Conservation (phyloP, 2,888 invertebrate species). For the Agriopis leucophaearia region DNA sequence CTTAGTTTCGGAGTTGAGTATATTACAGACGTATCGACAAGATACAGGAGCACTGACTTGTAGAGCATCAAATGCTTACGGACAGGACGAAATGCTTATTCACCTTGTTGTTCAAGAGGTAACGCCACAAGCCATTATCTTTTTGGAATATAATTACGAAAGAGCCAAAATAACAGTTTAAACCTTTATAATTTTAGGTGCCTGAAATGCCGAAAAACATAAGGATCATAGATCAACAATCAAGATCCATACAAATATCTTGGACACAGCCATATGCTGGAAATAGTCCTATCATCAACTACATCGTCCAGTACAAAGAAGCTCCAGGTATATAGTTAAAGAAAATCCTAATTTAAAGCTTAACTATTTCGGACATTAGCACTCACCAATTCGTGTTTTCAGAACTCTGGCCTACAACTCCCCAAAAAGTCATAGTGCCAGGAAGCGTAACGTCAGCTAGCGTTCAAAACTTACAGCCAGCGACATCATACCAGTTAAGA, state of each 20-base stretch:
- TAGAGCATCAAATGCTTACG: slow-evolving; percentile 95
- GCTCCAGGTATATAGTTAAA: slow-evolving; percentile 87
- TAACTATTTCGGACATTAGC: neutral
- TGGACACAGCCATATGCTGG: slow-evolving; percentile 97
- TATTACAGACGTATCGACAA: slow-evolving; percentile 93
- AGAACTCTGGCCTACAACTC: slow-evolving; percentile 94
- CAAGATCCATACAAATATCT: slow-evolving; percentile 93
- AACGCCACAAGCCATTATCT: slow-evolving; percentile 33
- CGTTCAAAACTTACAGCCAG: slow-evolving; percentile 93
- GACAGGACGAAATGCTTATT: slow-evolving; percentile 96
- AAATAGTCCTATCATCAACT: slow-evolving; percentile 95
- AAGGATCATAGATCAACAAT: slow-evolving; percentile 93
- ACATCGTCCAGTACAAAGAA: slow-evolving; percentile 95
- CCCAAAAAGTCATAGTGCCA: slow-evolving; percentile 92
- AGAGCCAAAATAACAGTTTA: slow-evolving; percentile 1
- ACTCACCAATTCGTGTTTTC: slow-evolving; percentile 48
- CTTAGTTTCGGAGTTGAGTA: slow-evolving; percentile 93
- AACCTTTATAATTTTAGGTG: slow-evolving; percentile 85
- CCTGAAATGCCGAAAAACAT: slow-evolving; percentile 96
- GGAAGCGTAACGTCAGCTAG: slow-evolving; percentile 94
- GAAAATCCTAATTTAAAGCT: neutral
- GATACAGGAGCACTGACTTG: slow-evolving; percentile 96
- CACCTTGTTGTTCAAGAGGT: slow-evolving; percentile 96
- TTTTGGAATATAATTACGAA: neutral
- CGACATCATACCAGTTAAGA: slow-evolving; percentile 94